These are phyloP conservation scores for Blera fallax DNA, from an alignment of 2,888 invertebrate species.

Conservation along the genomic window DNA sequence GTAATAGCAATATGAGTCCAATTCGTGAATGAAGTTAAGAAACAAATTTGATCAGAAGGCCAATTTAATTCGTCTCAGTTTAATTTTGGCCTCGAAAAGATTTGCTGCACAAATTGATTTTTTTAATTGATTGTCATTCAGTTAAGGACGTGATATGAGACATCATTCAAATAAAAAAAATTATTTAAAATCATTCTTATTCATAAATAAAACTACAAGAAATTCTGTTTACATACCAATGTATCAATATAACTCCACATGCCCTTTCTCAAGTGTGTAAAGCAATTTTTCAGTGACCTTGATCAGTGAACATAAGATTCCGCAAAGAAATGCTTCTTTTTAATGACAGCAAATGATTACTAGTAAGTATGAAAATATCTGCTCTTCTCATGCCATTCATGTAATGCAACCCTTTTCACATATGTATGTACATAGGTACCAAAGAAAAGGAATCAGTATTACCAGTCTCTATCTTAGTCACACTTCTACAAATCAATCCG, in stretches of 20 bases:
- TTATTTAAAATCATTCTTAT: background rate
- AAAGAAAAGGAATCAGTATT: conserved; percentile 10
- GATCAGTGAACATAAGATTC: background rate
- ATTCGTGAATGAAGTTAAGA: too few relatives aligned
- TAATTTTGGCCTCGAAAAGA: too few relatives aligned
- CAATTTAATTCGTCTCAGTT: too few relatives aligned
- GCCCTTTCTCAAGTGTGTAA: background rate
- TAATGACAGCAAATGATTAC: background rate
- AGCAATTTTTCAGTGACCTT: background rate
- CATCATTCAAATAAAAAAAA: too few relatives aligned
- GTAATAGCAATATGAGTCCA: too few relatives aligned
- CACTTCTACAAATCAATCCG: background rate
- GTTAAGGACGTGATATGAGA: too few relatives aligned
- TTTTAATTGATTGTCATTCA: too few relatives aligned
- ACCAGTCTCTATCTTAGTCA: background rate
- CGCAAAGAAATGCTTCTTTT: background rate
- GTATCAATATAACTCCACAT: background rate
- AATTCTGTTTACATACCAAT: too few relatives aligned
- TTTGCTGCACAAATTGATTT: too few relatives aligned
- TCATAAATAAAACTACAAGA: too few relatives aligned
- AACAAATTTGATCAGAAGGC: too few relatives aligned
- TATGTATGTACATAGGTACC: background rate
- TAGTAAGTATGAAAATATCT: background rate
- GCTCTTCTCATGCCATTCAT: background rate
- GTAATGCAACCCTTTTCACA: background rate